Percentiles rank a stretch among this genome's conserved stretches.
Evolutionary conservation across 35 echinoderm and acorn worm genomes (phyloP).

Genomic region (Diadema setosum): DNA sequence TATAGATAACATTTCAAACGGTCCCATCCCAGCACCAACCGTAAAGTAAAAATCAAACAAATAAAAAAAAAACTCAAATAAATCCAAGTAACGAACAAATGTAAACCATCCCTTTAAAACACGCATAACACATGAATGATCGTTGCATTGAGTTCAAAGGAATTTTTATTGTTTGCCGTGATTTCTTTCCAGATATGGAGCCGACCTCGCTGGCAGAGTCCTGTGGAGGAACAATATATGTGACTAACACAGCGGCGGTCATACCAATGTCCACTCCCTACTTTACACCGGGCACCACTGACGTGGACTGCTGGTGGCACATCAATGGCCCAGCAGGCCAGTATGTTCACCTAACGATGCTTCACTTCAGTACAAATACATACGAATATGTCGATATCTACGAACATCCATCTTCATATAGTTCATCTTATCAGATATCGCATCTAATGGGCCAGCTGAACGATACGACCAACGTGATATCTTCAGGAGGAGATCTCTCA

Average conservation of each 20-base stretch:
- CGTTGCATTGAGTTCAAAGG: too few species aligned
- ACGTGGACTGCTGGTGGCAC: neutral
- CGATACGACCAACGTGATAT: neutral
- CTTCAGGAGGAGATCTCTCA: neutral
- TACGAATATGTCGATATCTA: neutral
- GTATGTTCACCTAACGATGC: neutral
- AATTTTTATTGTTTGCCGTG: too few species aligned
- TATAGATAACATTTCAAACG: too few species aligned
- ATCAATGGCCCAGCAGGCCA: neutral
- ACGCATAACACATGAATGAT: too few species aligned
- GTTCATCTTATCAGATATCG: neutral
- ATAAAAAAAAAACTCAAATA: too few species aligned
- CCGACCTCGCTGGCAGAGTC: too few species aligned
- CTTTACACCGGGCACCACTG: neutral
- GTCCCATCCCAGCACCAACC: too few species aligned
- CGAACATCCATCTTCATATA: neutral
- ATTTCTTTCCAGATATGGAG: too few species aligned
- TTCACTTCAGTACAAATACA: neutral
- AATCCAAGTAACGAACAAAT: too few species aligned
- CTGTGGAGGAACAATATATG: neutral
- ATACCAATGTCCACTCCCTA: neutral
- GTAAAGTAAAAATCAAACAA: too few species aligned
- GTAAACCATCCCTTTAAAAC: too few species aligned
- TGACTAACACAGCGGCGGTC: neutral
- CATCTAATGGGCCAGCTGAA: neutral